A percentile compares a stretch with the other conserved stretches of the same genome.
Conservation (phyloP, 2,113 vertebrate genomes). For the Synodontis membranacea region DNA sequence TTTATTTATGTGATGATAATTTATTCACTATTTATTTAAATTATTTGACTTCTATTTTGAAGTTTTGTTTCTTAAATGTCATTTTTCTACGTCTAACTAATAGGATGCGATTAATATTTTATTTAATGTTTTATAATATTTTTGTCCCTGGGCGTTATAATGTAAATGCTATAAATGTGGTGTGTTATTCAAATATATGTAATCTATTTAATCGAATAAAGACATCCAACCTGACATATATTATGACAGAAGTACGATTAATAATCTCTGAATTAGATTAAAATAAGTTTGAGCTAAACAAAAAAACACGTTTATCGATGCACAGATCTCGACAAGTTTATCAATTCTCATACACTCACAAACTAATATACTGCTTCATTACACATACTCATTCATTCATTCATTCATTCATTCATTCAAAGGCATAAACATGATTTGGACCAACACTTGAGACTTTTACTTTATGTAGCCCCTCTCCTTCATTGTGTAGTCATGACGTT, state of each 20-base stretch:
- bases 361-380: background rate
- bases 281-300: too few relatives aligned
- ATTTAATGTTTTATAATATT: background rate
- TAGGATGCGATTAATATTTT: background rate
- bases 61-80: conserved; percentile 44
- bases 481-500: background rate
- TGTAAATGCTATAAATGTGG: background rate
- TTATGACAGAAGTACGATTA: background rate
- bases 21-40: conserved; percentile 53
- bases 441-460: conserved; percentile 14
- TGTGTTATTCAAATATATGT: background rate
- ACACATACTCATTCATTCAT: background rate
- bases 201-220: conserved; percentile 2
- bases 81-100: background rate
- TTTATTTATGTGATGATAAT: conserved; percentile 35
- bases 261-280: background rate
- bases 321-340: too few relatives aligned
- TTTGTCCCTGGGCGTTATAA: background rate
- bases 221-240: background rate
- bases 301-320: too few relatives aligned
- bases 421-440: background rate
- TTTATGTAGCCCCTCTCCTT: background rate
- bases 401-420: background rate
- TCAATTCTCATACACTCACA: background rate
- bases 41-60: conserved; percentile 6